Evolutionary conservation across 2,113 vertebrate species (phyloP), one percentile per base, ranked within the genome.

Genomic region (Piliocolobus tephrosceles): DNA sequence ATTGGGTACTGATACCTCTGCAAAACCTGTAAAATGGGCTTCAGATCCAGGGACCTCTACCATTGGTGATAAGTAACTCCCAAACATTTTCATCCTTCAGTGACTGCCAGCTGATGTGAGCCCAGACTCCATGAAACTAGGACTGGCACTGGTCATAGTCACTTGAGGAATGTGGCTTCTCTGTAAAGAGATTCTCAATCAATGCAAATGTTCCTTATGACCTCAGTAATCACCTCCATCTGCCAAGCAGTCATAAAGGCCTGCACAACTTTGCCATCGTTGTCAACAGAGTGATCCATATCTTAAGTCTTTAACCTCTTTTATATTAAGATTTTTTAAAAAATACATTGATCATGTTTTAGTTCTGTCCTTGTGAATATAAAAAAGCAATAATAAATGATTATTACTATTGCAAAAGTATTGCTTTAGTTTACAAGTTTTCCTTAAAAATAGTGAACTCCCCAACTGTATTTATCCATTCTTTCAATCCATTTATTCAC

Each of bases 1-100:
- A 17, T 58, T 81, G 80, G 20, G 68, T 80, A 12, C 22, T 45
- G 13, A 35, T 47, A 73, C 38, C 66, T 66, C 30, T 66, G 25
- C 32, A 94, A 95, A 81, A 92, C 52, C n/a, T 81, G 9, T 57
- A 45, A 83, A 66, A 50, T 90, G 64, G 90, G 38, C 47, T 90
- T 85, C 23, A 16, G 79, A 32, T 81, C 9, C 23, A 38, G 32
- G 47, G 30, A 76, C n/a, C 30, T 50, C 32, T 87, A 75, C 18
- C 13, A 0, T 13, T 35, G 50, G 35, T 61, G 43, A 55, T 18
- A 45, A 2, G 7, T 57, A 23, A 43, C 72, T 4, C 14, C 27
- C 25, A 90, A 43, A 8, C 45, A 18, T 0, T 0, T 40, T 45
- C 47, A 8, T 70, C 14, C 52, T 45, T 79, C n/a, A 55, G 47